These are phyloP conservation scores for Neopipo cinnamomea DNA, from an alignment of 2,113 vertebrate genomes.

Conservation along the genomic window DNA sequence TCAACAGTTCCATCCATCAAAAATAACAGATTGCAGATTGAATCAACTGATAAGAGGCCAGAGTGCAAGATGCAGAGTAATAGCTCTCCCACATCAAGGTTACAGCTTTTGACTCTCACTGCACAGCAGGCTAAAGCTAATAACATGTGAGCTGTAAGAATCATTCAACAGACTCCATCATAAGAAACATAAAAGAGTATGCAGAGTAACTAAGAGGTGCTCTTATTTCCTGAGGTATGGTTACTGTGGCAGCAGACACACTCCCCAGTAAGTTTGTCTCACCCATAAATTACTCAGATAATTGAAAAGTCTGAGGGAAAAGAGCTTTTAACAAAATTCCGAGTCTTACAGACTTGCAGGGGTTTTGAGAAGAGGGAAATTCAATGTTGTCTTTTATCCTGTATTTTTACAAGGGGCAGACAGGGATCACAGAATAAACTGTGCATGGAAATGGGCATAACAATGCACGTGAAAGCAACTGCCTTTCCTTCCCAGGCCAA, in stretches of 20 bases:
- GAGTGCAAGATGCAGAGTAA: neutral
- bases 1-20: neutral
- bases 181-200: neutral
- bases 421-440: neutral
- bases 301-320: neutral
- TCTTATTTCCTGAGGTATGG: neutral
- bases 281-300: neutral
- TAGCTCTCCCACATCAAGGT: neutral
- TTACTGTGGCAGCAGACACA: neutral
- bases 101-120: neutral
- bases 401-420: neutral
- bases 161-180: neutral
- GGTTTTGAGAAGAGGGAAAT: neutral
- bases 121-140: neutral
- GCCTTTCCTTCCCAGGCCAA: neutral
- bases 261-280: neutral
- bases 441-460: neutral
- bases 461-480: neutral
- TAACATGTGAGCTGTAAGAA: neutral
- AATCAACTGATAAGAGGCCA: neutral
- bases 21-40: slow-evolving; percentile 12
- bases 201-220: neutral
- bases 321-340: neutral
- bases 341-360: neutral
- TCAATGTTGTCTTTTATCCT: neutral